Conservation (phyloP, 2,797 vertebrate genomes). For the Lacerta bilineata region DNA sequence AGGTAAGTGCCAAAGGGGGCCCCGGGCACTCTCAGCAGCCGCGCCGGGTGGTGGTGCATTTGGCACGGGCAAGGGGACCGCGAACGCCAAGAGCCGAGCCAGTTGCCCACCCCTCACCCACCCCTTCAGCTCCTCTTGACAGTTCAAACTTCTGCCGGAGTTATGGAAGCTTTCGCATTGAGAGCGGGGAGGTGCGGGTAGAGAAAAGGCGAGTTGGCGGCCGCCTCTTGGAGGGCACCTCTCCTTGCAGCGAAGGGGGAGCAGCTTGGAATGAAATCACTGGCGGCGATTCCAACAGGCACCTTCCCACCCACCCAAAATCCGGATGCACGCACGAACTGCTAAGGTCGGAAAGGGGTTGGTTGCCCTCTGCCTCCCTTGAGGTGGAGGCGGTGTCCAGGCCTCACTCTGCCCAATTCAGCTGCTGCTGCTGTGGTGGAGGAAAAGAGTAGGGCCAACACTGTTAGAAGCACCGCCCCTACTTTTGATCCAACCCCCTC, state of each 20-base stretch:
- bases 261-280: background rate
- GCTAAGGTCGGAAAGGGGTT: background rate
- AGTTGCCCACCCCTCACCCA: background rate
- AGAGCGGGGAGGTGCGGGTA: conserved; percentile 20
- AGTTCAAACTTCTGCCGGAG: conserved; percentile 63
- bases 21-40: background rate
- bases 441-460: background rate
- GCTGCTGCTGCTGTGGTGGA: background rate
- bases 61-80: background rate
- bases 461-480: background rate
- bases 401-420: no score
- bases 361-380: background rate
- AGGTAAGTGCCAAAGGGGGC: conserved; percentile 38
- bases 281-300: background rate
- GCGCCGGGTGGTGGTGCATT: background rate
- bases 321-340: background rate
- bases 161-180: conserved; percentile 21
- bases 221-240: background rate
- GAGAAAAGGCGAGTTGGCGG: background rate
- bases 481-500: background rate
- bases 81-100: background rate
- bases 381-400: background rate
- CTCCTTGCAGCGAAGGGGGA: background rate
- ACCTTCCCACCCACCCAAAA: no score
- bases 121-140: conserved; percentile 29